Evolutionary conservation across 2,113 vertebrate species (phyloP).

Genomic region (Hassar affinis): DNA sequence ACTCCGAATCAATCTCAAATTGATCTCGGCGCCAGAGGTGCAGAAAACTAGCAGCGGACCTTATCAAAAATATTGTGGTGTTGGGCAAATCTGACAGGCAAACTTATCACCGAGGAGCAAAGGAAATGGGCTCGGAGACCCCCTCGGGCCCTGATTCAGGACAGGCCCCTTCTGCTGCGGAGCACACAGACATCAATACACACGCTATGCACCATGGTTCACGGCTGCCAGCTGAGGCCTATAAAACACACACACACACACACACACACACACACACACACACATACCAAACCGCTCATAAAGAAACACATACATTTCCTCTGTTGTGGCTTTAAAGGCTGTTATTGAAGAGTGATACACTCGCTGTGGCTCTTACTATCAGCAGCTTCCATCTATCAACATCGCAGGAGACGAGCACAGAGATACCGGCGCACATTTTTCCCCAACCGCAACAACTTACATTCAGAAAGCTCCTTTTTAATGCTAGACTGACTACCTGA

Average conservation of each 20-base stretch:
- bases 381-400: neutral
- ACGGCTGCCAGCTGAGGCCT: slow-evolving; percentile 33
- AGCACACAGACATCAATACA: slow-evolving; percentile 15
- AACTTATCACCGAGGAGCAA: slow-evolving; percentile 78
- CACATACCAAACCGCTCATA: slow-evolving; percentile 37
- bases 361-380: neutral
- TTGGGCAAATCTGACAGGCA: slow-evolving; percentile 80
- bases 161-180: slow-evolving; percentile 53
- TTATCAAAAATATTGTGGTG: slow-evolving; percentile 82
- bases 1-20: slow-evolving; percentile 82
- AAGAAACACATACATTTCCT: slow-evolving; percentile 21
- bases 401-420: neutral
- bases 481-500: neutral
- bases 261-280: neutral
- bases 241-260: slow-evolving; percentile 13
- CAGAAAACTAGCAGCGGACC: slow-evolving; percentile 78
- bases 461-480: neutral
- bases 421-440: neutral
- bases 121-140: slow-evolving; percentile 75
- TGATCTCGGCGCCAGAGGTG: slow-evolving; percentile 80
- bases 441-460: neutral
- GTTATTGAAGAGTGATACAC: slow-evolving; percentile 11
- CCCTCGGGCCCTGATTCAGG: slow-evolving; percentile 65
- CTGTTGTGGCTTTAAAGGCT: neutral
- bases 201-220: neutral